Percentiles rank a stretch among this genome's conserved stretches.
phyloP scores from a whole-genome alignment of 1,140 invertebrate genomes.

The Lucilia cuprina region DNA sequence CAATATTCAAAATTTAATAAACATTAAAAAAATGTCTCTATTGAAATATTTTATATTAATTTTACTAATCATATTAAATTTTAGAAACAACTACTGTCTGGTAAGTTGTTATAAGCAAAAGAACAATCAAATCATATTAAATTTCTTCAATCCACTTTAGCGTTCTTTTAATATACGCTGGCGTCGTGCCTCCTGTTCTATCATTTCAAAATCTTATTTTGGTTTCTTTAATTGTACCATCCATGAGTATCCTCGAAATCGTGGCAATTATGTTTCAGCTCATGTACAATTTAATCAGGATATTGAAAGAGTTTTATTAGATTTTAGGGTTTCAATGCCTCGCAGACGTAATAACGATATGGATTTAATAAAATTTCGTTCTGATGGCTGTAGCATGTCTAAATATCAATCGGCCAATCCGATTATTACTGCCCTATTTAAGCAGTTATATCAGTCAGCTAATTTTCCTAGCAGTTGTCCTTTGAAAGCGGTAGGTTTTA shows the following conservation, averaged over 20 bases:
- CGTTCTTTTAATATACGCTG: not conserved
- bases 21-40: too few species aligned
- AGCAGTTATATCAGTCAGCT: not conserved
- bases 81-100: too few species aligned
- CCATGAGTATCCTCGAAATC: not conserved
- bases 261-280: not conserved
- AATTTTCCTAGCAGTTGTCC: not conserved
- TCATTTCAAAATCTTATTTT: not conserved
- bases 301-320: not conserved
- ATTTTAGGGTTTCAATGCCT: not conserved
- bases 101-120: too few species aligned
- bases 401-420: constrained; percentile 3
- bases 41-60: too few species aligned
- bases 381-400: not conserved
- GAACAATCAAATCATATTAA: not conserved
- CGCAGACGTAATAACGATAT: not conserved
- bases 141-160: not conserved
- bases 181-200: not conserved
- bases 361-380: constrained; percentile 9
- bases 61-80: too few species aligned
- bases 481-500: not conserved
- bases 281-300: not conserved
- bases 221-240: not conserved
- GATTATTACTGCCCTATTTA: not conserved
- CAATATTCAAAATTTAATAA: too few species aligned